These are phyloP conservation scores for Arctia plantaginis DNA, from an alignment of 2,888 invertebrate species.

Conservation along the genomic window DNA sequence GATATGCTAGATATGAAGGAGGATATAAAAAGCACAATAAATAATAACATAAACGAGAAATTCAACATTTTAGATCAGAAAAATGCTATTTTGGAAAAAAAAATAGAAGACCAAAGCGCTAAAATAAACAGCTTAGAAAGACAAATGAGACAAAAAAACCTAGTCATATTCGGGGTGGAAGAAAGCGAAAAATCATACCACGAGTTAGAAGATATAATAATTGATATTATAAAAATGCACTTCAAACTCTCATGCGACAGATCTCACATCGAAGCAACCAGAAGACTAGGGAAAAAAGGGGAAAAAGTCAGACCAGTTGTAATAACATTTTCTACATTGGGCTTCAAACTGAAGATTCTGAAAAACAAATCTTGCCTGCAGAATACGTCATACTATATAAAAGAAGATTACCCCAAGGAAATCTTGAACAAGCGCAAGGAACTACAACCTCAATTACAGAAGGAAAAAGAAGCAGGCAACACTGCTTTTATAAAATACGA, in stretches of 20 bases:
- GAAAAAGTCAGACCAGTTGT: conserved; percentile 3
- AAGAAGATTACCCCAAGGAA: conserved; percentile 10
- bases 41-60: background rate
- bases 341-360: conserved; percentile 2
- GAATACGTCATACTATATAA: conserved; percentile 6
- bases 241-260: background rate
- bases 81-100: background rate
- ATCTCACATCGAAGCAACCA: background rate
- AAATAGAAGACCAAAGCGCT: background rate
- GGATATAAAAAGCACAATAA: background rate
- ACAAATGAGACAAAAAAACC: too few relatives aligned
- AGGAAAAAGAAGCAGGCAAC: conserved; percentile 15
- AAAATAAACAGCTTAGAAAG: background rate
- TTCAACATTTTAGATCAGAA: background rate
- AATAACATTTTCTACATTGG: background rate
- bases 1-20: background rate
- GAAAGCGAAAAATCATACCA: too few relatives aligned
- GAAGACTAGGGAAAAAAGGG: conserved; percentile 4
- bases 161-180: too few relatives aligned
- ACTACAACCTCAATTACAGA: conserved; percentile 11
- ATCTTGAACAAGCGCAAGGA: conserved; percentile 14
- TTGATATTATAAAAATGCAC: background rate
- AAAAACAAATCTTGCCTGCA: conserved; percentile 1
- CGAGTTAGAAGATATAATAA: background rate
- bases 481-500: conserved; percentile 16